phyloP scores from a whole-genome alignment of 2,888 invertebrate genomes.

The Protonemura montana region DNA sequence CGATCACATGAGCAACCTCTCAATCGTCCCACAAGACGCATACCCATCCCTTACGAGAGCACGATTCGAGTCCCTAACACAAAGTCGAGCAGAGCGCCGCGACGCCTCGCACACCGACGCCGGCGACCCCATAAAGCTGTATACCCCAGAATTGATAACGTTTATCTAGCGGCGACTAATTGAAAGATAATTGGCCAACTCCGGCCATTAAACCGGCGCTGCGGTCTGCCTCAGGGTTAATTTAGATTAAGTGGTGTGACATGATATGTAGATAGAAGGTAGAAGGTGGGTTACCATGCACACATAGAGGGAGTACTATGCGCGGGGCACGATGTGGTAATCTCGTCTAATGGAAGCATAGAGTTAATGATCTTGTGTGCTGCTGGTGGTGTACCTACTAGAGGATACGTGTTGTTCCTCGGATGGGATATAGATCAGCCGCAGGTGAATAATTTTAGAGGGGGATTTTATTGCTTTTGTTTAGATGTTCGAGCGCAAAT shows the following conservation, averaged over 20 bases:
- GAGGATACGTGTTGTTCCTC: constrained; percentile 22
- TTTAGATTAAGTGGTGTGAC: constrained; percentile 46
- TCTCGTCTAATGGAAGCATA: constrained; percentile 41
- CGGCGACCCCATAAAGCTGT: constrained; percentile 44
- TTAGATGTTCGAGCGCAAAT: constrained; percentile 17
- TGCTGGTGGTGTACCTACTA: neutral
- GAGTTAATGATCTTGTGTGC: constrained; percentile 26
- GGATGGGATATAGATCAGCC: constrained; percentile 27
- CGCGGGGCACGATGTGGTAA: constrained; percentile 40
- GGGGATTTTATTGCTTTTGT: constrained; percentile 38
- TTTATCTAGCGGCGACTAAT: constrained; percentile 46
- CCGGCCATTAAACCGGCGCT: constrained; percentile 45
- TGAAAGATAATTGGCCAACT: constrained; percentile 50
- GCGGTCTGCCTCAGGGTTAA: constrained; percentile 44
- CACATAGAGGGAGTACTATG: neutral
- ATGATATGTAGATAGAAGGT: constrained; percentile 33
- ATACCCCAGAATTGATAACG: constrained; percentile 43
- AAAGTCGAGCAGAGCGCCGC: neutral
- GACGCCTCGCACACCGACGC: neutral
- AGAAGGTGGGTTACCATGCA: neutral
- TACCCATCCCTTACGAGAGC: neutral
- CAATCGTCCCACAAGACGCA: neutral
- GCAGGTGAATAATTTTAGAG: constrained; percentile 32
- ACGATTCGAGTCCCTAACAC: neutral
- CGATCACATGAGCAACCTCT: neutral